Evolutionary conservation across 1,140 invertebrate genomes (phyloP).

Genomic region (Vollenhovia emeryi): DNA sequence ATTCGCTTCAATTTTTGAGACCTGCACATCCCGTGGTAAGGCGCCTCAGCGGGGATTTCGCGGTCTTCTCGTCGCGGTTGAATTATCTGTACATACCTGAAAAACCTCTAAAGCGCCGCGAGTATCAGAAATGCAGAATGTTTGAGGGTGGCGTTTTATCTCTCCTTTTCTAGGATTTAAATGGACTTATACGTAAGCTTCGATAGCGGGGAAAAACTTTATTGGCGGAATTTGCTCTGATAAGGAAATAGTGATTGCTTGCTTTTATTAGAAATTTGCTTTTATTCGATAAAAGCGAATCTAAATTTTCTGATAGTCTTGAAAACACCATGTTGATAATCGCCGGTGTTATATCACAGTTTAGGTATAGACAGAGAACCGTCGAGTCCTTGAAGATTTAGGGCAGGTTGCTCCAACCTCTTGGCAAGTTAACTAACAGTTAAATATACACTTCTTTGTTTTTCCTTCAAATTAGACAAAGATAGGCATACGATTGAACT

Average conservation of each 20-base stretch:
- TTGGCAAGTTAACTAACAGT: no score
- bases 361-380: background rate
- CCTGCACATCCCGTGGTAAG: no score
- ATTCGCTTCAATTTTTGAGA: slow-evolving; percentile 19
- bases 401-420: no score
- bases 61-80: background rate
- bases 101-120: background rate
- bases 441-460: no score
- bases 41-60: background rate
- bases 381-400: no score
- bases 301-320: background rate
- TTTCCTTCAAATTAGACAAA: no score
- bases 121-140: background rate
- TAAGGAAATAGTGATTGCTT: background rate
- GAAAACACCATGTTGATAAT: background rate
- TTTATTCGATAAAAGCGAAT: background rate
- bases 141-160: background rate
- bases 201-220: background rate
- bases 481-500: no score
- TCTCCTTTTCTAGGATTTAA: background rate
- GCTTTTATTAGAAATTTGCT: background rate
- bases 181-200: background rate
- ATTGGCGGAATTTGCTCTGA: background rate
- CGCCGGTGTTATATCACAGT: background rate
- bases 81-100: background rate